These are phyloP conservation scores for Acipenser transmontanus DNA, from an alignment of 2,797 vertebrate genomes.

Conservation along the genomic window DNA sequence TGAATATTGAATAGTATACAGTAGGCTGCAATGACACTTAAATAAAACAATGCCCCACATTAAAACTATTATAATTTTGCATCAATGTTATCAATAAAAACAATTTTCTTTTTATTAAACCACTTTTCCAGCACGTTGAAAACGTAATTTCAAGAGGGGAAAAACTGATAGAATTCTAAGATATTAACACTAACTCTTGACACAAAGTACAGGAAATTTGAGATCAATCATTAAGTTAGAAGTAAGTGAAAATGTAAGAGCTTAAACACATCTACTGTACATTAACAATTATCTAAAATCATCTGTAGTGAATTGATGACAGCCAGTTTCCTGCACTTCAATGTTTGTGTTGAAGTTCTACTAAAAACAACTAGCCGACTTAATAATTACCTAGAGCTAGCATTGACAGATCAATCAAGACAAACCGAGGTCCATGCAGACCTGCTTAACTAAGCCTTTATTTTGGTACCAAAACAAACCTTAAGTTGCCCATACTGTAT, in stretches of 20 bases:
- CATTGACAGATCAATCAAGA: neutral
- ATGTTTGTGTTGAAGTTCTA: neutral
- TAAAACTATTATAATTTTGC: constrained; percentile 3
- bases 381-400: neutral
- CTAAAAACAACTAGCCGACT: neutral
- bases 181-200: neutral
- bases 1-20: too few relatives aligned
- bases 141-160: too few relatives aligned
- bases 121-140: too few relatives aligned
- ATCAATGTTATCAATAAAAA: constrained; percentile 18
- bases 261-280: neutral
- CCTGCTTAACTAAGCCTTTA: too few relatives aligned
- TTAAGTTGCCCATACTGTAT: too few relatives aligned
- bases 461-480: too few relatives aligned
- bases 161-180: neutral
- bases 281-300: neutral
- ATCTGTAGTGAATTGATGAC: neutral
- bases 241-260: neutral
- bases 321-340: neutral
- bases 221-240: neutral
- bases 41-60: too few relatives aligned
- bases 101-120: too few relatives aligned
- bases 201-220: neutral
- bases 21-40: too few relatives aligned
- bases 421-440: neutral